These are phyloP conservation scores for Cyphomyrmex costatus DNA, from an alignment of 1,140 invertebrate genomes.

Conservation along the genomic window DNA sequence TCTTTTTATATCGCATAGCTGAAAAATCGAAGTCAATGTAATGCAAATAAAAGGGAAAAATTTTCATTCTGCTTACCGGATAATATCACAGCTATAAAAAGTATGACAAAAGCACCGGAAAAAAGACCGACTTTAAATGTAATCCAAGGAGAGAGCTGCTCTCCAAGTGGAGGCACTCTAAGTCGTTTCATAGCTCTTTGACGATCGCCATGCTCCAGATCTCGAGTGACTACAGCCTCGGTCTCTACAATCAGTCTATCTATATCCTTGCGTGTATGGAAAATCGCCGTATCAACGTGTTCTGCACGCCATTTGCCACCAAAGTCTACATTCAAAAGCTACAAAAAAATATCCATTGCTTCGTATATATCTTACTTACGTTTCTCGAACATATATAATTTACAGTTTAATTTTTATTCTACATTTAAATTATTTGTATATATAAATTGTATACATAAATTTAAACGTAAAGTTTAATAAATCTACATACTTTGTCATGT, in stretches of 20 bases:
- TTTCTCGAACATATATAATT: neutral
- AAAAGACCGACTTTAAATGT: constrained; percentile 95
- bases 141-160: constrained; percentile 94
- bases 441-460: neutral
- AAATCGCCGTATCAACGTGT: constrained; percentile 93
- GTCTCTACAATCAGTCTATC: constrained; percentile 95
- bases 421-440: neutral
- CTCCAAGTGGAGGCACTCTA: constrained; percentile 94
- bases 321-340: constrained; percentile 88
- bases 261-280: constrained; percentile 96
- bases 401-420: neutral
- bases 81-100: constrained; percentile 91
- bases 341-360: constrained; percentile 55
- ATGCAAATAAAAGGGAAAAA: constrained; percentile 1
- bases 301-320: constrained; percentile 92
- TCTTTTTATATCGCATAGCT: constrained; percentile 85
- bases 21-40: constrained; percentile 37
- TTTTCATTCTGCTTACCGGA: constrained; percentile 87
- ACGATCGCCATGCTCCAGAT: constrained; percentile 94
- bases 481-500: constrained; percentile 93
- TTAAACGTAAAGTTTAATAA: neutral
- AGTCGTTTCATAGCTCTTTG: constrained; percentile 95
- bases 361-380: neutral
- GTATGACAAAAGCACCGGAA: constrained; percentile 93
- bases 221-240: constrained; percentile 93